Evolutionary conservation across 2,888 invertebrate genomes (phyloP), one percentile per base, ranked within the genome.

Genomic region (Rutpela maculata): DNA sequence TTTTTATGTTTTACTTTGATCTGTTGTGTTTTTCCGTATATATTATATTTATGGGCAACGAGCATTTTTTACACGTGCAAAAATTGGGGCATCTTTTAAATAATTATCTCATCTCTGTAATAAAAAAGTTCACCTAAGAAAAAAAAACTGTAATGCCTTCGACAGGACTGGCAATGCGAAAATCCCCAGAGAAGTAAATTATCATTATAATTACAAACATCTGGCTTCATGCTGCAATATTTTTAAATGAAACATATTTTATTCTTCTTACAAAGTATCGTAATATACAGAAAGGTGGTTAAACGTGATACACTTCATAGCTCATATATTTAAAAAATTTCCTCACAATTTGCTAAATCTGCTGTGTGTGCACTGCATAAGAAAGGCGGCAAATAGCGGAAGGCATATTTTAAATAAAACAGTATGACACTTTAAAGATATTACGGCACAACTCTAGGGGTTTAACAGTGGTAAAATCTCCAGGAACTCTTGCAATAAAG

Each of bases 301-400:
- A 67, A 70, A 70, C 70, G 70, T 70, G 59, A 70, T 60, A 70
- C 70, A 60, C 60, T 70, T 70, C 43, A 43, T 60, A 60, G 19
- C 57, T 70, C 19, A 59, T 70, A 60, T 35, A 70, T 60, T 70
- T 43, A 43, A 70, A 70, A 70, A 70, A 70, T 70, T 70, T 57
- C 70, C 59, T 43, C 60, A 19, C 70, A 59, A 70, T 70, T 70
- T 70, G 38, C 70, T 43, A 70, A 70, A 70, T 70, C 60, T 70
- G 60, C 70, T 70, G 43, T 50, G 19, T 70, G 70, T 70, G 70
- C 70, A 70, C 19, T 60, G 70, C 60, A 70, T 70, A 50, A 70
- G 43, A 60, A 60, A 60, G 65, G 12, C 70, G 50, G 10, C 59
- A 18, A 31, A 60, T 19, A 50, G 43, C 26, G 60, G 60, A 38